Conservation (phyloP, 2,888 invertebrate genomes). For the Diarsia dahlii region DNA sequence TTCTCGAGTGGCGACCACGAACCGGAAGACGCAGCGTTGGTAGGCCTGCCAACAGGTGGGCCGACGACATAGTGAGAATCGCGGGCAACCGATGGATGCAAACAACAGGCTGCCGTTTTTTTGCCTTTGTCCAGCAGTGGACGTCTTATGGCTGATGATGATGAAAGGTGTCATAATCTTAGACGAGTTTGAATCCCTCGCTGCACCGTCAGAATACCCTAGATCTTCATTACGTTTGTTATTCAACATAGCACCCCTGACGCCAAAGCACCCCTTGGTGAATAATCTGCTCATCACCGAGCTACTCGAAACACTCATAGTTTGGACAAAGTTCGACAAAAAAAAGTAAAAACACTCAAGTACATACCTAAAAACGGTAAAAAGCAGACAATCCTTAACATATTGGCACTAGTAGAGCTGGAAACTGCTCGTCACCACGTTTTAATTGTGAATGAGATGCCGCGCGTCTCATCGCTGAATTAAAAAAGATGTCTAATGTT, state of each 20-base stretch:
- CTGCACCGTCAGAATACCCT: background rate
- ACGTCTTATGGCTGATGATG: too few species aligned
- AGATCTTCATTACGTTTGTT: background rate
- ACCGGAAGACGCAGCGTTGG: too few species aligned
- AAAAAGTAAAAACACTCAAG: background rate
- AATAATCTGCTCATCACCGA: background rate
- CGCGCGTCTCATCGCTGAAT: background rate
- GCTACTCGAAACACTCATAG: background rate
- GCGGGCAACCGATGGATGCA: too few species aligned
- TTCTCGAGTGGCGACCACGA: too few species aligned
- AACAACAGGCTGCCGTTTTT: too few species aligned
- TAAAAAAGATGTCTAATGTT: slow-evolving; percentile 33
- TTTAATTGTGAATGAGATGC: slow-evolving; percentile 28
- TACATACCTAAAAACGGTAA: slow-evolving; percentile 41
- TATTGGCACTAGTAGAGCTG: slow-evolving; percentile 15
- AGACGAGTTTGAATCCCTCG: background rate
- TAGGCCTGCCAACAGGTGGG: too few species aligned
- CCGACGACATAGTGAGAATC: too few species aligned
- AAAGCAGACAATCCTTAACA: slow-evolving; percentile 30
- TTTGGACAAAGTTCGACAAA: background rate
- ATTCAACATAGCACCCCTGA: background rate
- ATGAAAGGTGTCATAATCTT: background rate
- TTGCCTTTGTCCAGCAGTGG: too few species aligned
- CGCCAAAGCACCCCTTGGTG: too few species aligned
- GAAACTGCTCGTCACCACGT: slow-evolving; percentile 15